A percentile compares a stretch with the other conserved stretches of the same genome.
These are phyloP conservation scores for Neodiprion virginianus DNA, from an alignment of 1,140 invertebrate species.

Conservation along the genomic window DNA sequence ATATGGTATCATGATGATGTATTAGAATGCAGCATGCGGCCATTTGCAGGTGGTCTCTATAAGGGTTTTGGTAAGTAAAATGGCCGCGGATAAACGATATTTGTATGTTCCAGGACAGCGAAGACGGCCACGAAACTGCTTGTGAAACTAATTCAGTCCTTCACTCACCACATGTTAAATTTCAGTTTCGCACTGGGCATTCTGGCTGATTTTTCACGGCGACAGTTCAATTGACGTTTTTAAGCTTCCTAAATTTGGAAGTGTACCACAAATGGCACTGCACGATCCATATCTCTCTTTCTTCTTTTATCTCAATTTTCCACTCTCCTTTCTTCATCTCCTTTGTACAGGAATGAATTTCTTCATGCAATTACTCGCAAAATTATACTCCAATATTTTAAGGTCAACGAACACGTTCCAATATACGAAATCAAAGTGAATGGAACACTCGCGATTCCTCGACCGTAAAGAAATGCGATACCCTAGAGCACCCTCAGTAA, in stretches of 20 bases:
- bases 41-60: constrained; percentile 59
- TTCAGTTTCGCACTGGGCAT: constrained; percentile 49
- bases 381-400: background rate
- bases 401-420: background rate
- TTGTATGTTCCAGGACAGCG: constrained; percentile 52
- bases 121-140: constrained; percentile 8
- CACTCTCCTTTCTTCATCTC: background rate
- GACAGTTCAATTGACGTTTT: background rate
- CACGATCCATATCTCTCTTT: background rate
- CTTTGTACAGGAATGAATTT: background rate
- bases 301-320: background rate
- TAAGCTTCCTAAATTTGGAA: background rate
- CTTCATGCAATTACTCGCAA: background rate
- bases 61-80: constrained; percentile 54
- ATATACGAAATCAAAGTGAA: background rate
- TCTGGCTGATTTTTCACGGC: constrained; percentile 42
- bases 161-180: constrained; percentile 33
- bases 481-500: background rate
- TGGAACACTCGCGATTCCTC: background rate
- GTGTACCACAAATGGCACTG: background rate
- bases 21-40: constrained; percentile 61
- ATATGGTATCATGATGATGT: constrained; percentile 62
- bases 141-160: constrained; percentile 28
- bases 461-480: background rate
- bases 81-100: constrained; percentile 56